Conservation (phyloP, 2,888 invertebrate species). For the Barypeithes pellucidus region DNA sequence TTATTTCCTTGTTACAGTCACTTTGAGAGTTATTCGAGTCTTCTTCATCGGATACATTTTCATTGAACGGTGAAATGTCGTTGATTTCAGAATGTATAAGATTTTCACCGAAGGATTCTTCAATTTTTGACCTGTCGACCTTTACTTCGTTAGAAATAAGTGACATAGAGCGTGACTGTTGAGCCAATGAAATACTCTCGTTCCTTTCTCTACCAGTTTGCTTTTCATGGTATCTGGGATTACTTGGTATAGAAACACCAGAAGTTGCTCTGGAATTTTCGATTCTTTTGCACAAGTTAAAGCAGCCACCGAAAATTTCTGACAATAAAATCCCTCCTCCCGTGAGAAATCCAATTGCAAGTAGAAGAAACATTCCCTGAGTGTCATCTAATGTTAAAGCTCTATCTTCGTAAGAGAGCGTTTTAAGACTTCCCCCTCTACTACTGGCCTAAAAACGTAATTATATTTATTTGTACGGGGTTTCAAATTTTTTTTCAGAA, state of each 20-base stretch:
- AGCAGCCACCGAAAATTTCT: constrained; percentile 82
- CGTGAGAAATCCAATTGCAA: constrained; percentile 78
- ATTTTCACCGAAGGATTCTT: constrained; percentile 28
- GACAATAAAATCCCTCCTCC: constrained; percentile 78
- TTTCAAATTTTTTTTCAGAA: no score
- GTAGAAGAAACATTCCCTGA: constrained; percentile 85
- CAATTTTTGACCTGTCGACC: constrained; percentile 34
- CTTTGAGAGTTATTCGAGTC: constrained; percentile 31
- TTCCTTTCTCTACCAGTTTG: constrained; percentile 54
- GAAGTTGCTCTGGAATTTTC: constrained; percentile 57
- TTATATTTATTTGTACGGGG: no score
- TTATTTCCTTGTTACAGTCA: constrained; percentile 60
- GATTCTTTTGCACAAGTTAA: constrained; percentile 73
- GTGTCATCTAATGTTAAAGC: constrained; percentile 86
- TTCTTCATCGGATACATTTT: constrained; percentile 19
- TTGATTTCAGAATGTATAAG: constrained; percentile 9
- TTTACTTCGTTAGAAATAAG: constrained; percentile 55
- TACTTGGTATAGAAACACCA: constrained; percentile 62
- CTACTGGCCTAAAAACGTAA: constrained; percentile 69
- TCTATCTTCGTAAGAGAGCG: constrained; percentile 77
- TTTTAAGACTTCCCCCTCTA: constrained; percentile 69
- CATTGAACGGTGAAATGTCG: constrained; percentile 3
- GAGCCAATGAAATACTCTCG: constrained; percentile 43
- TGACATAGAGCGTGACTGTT: constrained; percentile 54
- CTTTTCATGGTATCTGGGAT: constrained; percentile 63